These are phyloP conservation scores for Cyprinodon variegatus DNA, from an alignment of 2,113 vertebrate species.

Conservation along the genomic window DNA sequence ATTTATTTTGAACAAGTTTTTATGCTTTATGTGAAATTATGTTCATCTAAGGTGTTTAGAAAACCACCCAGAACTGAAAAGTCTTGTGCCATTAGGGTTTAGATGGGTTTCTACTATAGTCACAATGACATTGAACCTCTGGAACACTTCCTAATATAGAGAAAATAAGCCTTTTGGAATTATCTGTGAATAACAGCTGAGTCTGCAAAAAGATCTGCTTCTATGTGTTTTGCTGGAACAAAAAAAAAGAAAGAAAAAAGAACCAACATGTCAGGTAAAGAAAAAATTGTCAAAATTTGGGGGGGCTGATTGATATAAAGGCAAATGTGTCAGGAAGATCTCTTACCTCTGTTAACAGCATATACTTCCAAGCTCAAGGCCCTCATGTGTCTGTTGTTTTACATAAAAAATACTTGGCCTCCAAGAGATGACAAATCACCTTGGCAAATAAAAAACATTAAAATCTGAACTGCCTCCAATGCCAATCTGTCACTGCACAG, in stretches of 20 bases:
- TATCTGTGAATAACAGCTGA: slow-evolving; percentile 45
- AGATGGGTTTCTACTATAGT: slow-evolving; percentile 4
- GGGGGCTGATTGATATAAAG: slow-evolving; percentile 34
- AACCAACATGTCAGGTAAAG: slow-evolving; percentile 2
- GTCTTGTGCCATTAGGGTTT: slow-evolving; percentile 13
- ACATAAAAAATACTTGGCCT: slow-evolving; percentile 34
- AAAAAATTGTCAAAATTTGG: slow-evolving; percentile 27
- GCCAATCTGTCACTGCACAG: slow-evolving; percentile 45
- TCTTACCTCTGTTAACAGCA: slow-evolving; percentile 48
- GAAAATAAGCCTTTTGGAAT: slow-evolving; percentile 33
- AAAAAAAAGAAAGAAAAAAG: slow-evolving; percentile 10
- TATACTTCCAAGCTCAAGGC: slow-evolving; percentile 64
- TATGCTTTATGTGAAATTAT: too few relatives aligned
- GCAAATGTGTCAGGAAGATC: slow-evolving; percentile 53
- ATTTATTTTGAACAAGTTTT: slow-evolving; percentile 7
- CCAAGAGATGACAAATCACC: slow-evolving; percentile 40
- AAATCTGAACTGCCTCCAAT: slow-evolving; percentile 20
- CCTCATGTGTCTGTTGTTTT: slow-evolving; percentile 41
- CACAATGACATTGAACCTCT: slow-evolving; percentile 15
- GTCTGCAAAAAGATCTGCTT: slow-evolving; percentile 32
- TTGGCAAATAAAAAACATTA: slow-evolving; percentile 32
- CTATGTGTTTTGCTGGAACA: slow-evolving; percentile 17
- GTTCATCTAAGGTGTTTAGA: neutral
- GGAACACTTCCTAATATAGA: slow-evolving; percentile 17
- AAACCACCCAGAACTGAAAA: neutral